These are phyloP conservation scores for Omphaloscelis lunosa DNA, from an alignment of 2,888 invertebrate genomes.

Conservation along the genomic window DNA sequence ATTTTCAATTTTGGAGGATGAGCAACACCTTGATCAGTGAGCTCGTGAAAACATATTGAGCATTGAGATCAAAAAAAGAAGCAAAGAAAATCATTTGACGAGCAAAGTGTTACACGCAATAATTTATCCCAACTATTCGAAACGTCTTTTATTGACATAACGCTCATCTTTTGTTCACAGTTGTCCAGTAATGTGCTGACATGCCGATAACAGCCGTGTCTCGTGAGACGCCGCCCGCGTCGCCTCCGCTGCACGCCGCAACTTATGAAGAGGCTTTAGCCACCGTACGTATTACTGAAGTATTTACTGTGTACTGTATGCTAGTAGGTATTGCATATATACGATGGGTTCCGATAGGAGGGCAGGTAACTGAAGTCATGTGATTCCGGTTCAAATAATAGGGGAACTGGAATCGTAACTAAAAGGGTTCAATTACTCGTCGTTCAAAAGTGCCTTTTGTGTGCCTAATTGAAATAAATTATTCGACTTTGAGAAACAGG, in stretches of 20 bases:
- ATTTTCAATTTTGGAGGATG: too few species aligned
- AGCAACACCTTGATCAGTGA: too few species aligned
- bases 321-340: not conserved
- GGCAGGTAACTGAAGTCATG: too few species aligned
- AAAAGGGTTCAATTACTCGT: not conserved
- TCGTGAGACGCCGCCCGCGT: slow-evolving; percentile 83
- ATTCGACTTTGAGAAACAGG: not conserved
- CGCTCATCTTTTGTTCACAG: slow-evolving; percentile 69
- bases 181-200: slow-evolving; percentile 81
- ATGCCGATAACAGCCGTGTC: slow-evolving; percentile 85
- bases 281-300: slow-evolving; percentile 76
- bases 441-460: too few species aligned
- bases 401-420: not conserved
- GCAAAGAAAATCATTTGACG: too few species aligned
- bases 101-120: too few species aligned
- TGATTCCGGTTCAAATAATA: not conserved
- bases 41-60: too few species aligned
- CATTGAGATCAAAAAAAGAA: too few species aligned
- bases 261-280: slow-evolving; percentile 86
- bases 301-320: not conserved
- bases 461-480: too few species aligned
- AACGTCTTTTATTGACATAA: too few species aligned
- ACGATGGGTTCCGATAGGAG: not conserved
- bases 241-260: slow-evolving; percentile 79
- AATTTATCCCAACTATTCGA: too few species aligned